A percentile compares a stretch with the other conserved stretches of the same genome.
These are phyloP conservation scores for Drosophila equinoxialis DNA, from an alignment of 1,140 invertebrate species.

Conservation along the genomic window DNA sequence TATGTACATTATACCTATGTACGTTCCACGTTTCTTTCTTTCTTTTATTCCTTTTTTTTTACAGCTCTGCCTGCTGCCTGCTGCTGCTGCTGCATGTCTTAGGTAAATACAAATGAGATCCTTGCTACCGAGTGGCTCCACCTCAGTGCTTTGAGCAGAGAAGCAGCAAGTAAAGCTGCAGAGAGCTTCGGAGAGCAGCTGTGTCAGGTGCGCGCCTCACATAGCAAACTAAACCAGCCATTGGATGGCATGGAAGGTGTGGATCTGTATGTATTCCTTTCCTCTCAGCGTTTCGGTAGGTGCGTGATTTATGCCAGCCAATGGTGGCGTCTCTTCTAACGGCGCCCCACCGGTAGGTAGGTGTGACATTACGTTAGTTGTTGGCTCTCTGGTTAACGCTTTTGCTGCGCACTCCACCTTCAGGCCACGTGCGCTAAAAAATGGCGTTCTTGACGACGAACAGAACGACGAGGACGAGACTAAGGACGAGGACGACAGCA, in stretches of 20 bases:
- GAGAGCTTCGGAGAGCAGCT: constrained; percentile 43
- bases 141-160: constrained; percentile 34
- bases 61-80: constrained; percentile 25
- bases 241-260: constrained; percentile 65
- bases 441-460: constrained; percentile 43
- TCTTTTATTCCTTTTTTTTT: constrained; percentile 28
- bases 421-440: constrained; percentile 70
- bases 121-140: constrained; percentile 53
- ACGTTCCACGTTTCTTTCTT: constrained; percentile 37
- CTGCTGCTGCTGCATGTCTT: constrained; percentile 55
- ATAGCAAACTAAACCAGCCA: constrained; percentile 36
- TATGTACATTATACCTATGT: constrained; percentile 3
- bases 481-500: neutral
- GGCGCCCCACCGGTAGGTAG: constrained; percentile 52
- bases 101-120: constrained; percentile 82
- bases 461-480: neutral
- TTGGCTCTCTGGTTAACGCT: constrained; percentile 55
- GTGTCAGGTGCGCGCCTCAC: constrained; percentile 58
- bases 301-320: constrained; percentile 82
- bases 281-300: constrained; percentile 54
- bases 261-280: constrained; percentile 27
- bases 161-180: constrained; percentile 8
- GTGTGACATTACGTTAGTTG: constrained; percentile 78
- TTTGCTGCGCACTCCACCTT: constrained; percentile 41
- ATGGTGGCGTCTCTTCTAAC: constrained; percentile 78